phyloP scores from a whole-genome alignment of 2,113 vertebrate species.

The Cynocephalus volans region DNA sequence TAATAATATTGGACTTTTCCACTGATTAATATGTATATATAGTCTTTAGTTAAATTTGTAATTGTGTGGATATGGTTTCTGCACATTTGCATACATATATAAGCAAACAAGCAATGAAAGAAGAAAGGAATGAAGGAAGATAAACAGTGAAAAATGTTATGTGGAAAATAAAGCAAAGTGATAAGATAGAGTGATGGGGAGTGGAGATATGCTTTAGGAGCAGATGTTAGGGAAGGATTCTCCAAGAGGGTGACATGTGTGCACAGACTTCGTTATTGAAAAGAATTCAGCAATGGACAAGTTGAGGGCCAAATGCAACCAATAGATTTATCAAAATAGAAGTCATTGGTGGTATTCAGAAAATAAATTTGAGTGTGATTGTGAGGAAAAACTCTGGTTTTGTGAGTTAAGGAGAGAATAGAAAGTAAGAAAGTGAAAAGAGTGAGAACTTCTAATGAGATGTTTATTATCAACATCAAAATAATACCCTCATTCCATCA shows the following conservation, averaged over 20 bases:
- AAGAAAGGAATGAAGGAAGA: neutral
- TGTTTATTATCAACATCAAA: neutral
- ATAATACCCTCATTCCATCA: neutral
- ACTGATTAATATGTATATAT: neutral
- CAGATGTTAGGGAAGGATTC: neutral
- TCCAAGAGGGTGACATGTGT: neutral
- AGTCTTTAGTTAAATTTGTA: neutral
- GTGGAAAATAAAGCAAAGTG: neutral
- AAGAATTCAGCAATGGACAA: neutral
- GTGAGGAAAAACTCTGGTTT: neutral
- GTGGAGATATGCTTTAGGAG: neutral
- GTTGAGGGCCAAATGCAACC: neutral
- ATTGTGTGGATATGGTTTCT: neutral
- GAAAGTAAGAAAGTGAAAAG: too few species aligned
- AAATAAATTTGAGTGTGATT: neutral
- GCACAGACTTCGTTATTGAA: neutral
- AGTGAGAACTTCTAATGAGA: neutral
- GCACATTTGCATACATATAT: neutral
- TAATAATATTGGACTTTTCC: neutral
- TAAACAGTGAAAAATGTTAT: neutral
- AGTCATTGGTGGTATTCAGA: neutral
- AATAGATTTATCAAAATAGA: neutral
- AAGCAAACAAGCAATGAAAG: neutral
- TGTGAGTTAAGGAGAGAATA: neutral
- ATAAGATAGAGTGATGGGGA: neutral